Conservation (phyloP, 1,140 invertebrate species). For the Drosophila bipectinata region DNA sequence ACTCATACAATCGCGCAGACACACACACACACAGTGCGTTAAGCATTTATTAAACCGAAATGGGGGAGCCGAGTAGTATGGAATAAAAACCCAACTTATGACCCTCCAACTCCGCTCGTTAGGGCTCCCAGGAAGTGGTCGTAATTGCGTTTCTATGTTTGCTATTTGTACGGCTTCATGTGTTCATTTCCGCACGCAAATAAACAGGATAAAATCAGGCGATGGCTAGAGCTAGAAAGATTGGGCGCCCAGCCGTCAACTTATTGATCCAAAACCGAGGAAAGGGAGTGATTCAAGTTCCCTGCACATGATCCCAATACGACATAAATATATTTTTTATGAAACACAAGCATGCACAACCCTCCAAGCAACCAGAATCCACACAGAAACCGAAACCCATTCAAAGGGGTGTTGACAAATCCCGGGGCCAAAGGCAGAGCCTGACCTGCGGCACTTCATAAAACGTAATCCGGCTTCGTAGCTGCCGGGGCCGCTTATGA, state of each 20-base stretch:
- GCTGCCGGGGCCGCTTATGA: constrained; percentile 52
- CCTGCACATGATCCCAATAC: constrained; percentile 15
- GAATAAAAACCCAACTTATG: constrained; percentile 40
- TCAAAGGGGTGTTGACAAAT: constrained; percentile 67
- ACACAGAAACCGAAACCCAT: constrained; percentile 5
- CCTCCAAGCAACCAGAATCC: background rate
- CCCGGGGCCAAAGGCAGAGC: constrained; percentile 20
- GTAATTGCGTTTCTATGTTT: constrained; percentile 79
- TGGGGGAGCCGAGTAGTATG: background rate
- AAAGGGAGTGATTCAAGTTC: background rate
- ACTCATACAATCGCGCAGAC: constrained; percentile 2
- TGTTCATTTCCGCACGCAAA: constrained; percentile 79
- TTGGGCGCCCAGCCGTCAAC: background rate
- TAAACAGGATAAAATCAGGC: constrained; percentile 63
- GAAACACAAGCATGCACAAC: constrained; percentile 43
- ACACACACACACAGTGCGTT: constrained; percentile 21
- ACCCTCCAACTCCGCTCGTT: background rate
- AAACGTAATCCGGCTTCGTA: constrained; percentile 47
- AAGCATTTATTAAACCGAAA: constrained; percentile 44
- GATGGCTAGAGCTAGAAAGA: constrained; percentile 17
- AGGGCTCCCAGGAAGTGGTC: constrained; percentile 58
- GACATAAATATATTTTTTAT: constrained; percentile 40
- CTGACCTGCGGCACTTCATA: constrained; percentile 62
- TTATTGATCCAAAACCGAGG: constrained; percentile 24
- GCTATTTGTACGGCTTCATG: constrained; percentile 70